Conservation (phyloP, 2,888 invertebrate species). For the Acleris literana region DNA sequence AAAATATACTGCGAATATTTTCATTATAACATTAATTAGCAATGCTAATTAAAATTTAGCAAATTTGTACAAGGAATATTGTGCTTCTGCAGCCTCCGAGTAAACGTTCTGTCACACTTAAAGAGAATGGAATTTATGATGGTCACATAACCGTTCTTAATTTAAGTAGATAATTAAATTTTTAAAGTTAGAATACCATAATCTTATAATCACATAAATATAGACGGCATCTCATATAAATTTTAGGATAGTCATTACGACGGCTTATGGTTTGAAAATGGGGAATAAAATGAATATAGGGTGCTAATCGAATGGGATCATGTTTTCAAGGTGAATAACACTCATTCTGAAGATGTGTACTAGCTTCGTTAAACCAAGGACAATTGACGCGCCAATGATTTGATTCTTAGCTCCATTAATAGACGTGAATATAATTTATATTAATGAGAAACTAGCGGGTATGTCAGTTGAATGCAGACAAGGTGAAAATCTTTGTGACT, state of each 20-base stretch:
- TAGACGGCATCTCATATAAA: too few species aligned
- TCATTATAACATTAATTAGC: conserved; percentile 26
- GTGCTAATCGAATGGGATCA: too few species aligned
- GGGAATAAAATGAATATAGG: too few species aligned
- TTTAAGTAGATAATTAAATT: conserved; percentile 3
- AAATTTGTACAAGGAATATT: conserved; percentile 28
- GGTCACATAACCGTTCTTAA: conserved; percentile 14
- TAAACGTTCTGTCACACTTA: conserved; percentile 34
- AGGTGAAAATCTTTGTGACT: conserved; percentile 51
- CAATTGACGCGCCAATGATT: not conserved
- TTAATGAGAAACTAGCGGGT: conserved; percentile 2
- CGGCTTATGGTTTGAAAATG: too few species aligned
- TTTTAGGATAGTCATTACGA: too few species aligned
- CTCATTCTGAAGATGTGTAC: too few species aligned
- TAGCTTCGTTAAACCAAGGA: not conserved
- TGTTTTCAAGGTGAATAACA: too few species aligned
- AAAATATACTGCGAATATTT: conserved; percentile 26
- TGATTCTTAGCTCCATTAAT: not conserved
- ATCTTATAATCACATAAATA: too few species aligned
- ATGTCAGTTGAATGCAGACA: conserved; percentile 33
- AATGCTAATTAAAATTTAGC: conserved; percentile 33
- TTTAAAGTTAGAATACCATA: not conserved
- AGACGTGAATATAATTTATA: conserved; percentile 2
- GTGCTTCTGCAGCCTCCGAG: conserved; percentile 22
- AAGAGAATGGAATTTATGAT: conserved; percentile 27